phyloP scores from a whole-genome alignment of 2,888 invertebrate species.

The Microctonus hyperodae region DNA sequence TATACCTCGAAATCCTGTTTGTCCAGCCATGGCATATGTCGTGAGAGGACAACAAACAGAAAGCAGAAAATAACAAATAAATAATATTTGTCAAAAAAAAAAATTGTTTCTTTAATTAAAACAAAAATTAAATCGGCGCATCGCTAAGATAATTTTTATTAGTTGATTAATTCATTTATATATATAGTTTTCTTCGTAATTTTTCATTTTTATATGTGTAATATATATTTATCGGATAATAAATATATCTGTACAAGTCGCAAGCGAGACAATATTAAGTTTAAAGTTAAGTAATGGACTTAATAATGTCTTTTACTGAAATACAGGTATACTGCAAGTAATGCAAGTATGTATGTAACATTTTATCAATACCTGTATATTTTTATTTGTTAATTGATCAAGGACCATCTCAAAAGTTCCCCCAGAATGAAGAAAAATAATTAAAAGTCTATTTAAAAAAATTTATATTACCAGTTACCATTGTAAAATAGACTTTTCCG shows the following conservation, averaged over 20 bases:
- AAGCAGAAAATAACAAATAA: constrained; percentile 67
- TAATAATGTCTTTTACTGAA: neutral
- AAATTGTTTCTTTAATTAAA: constrained; percentile 12
- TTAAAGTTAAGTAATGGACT: no score
- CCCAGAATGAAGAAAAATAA: constrained; percentile 55
- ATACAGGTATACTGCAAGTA: no score
- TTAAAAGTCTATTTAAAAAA: neutral
- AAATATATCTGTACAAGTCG: neutral
- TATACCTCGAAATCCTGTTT: constrained; percentile 88
- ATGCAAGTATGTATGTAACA: neutral
- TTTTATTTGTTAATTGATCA: constrained; percentile 58
- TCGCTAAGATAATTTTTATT: constrained; percentile 11
- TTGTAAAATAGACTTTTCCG: constrained; percentile 36
- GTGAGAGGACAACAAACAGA: constrained; percentile 74
- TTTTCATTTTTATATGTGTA: neutral
- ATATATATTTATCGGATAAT: neutral
- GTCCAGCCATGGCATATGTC: constrained; percentile 70
- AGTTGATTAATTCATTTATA: constrained; percentile 1
- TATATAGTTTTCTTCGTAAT: constrained; percentile 5
- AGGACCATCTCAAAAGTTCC: constrained; percentile 68
- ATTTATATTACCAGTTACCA: neutral
- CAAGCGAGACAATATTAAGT: no score
- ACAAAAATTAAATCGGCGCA: no score
- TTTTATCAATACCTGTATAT: constrained; percentile 12
- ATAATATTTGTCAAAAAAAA: constrained; percentile 43